Evolutionary conservation across 2,797 vertebrate genomes (phyloP).

Genomic region (Tangara arthus): DNA sequence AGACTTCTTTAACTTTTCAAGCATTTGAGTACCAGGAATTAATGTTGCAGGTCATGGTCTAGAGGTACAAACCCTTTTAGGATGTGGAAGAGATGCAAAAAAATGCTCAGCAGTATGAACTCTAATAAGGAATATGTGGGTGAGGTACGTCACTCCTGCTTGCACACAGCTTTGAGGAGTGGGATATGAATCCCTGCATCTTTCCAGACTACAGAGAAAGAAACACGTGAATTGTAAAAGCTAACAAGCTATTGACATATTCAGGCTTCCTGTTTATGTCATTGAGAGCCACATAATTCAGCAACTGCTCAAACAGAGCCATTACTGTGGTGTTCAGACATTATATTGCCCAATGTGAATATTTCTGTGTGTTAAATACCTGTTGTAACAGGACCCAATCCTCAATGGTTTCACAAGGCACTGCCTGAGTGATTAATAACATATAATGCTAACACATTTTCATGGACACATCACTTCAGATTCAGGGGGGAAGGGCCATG

Average conservation of each 20-base stretch:
- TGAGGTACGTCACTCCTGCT: background rate
- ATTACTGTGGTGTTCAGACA: background rate
- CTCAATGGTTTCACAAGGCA: background rate
- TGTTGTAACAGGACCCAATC: background rate
- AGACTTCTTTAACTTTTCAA: background rate
- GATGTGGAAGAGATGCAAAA: background rate
- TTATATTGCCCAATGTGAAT: background rate
- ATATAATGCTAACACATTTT: background rate
- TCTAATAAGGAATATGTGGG: background rate
- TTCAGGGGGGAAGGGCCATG: background rate
- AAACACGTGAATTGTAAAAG: background rate
- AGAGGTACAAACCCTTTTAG: background rate
- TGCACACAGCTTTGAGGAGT: background rate
- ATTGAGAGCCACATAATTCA: background rate
- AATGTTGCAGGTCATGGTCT: background rate
- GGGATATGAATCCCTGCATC: background rate
- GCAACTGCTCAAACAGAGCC: background rate
- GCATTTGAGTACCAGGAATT: background rate
- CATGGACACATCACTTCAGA: background rate
- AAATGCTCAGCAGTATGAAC: background rate
- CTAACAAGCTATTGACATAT: background rate
- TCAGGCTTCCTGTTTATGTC: background rate
- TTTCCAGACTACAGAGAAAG: background rate
- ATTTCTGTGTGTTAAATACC: background rate
- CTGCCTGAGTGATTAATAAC: background rate